Evolutionary conservation across 2,888 invertebrate genomes (phyloP).

Genomic region (Coleophora flavipennella): DNA sequence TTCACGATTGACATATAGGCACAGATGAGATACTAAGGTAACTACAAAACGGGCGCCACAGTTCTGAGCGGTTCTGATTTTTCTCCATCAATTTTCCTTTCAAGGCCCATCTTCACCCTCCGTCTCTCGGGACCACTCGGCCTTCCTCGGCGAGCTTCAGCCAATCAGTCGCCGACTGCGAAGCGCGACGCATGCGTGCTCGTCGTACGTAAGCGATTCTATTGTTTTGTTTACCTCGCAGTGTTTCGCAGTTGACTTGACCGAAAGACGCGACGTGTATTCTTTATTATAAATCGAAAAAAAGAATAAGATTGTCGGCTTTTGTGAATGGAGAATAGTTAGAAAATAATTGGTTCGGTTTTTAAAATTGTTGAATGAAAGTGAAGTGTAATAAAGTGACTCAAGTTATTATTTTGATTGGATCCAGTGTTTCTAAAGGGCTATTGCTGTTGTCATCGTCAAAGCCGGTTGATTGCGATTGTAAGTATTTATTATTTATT

Average conservation of each 20-base stretch:
- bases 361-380: no score
- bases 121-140: background rate
- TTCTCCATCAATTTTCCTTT: background rate
- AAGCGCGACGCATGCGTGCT: constrained; percentile 31
- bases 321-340: background rate
- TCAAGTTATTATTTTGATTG: no score
- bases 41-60: no score
- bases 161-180: constrained; percentile 19
- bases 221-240: constrained; percentile 21
- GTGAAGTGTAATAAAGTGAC: no score
- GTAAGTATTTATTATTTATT: no score
- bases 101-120: background rate
- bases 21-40: no score
- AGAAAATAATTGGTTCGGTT: no score
- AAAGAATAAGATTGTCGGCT: background rate
- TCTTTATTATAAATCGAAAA: background rate
- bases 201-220: constrained; percentile 2
- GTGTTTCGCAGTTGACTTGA: background rate
- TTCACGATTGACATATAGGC: no score
- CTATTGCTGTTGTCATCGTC: no score
- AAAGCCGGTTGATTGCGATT: no score
- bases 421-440: no score
- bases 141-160: constrained; percentile 3
- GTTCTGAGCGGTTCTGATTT: no score
- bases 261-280: background rate